Conservation (phyloP, 2,797 vertebrate genomes). For the Tapirus indicus region DNA sequence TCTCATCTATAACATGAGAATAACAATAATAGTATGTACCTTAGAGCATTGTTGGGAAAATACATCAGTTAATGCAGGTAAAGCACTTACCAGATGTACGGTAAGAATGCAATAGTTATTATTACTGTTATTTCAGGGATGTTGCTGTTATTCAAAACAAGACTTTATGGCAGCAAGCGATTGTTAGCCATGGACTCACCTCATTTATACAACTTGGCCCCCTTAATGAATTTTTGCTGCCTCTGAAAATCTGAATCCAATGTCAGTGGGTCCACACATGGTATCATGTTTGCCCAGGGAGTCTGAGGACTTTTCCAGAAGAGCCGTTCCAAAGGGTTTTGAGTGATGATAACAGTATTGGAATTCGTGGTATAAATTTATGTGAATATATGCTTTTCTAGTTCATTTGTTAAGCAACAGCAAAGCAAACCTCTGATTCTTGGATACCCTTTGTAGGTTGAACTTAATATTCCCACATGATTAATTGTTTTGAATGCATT, state of each 20-base stretch:
- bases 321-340: not conserved
- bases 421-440: not conserved
- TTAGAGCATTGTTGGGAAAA: not conserved
- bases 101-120: not conserved
- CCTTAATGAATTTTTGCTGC: not conserved
- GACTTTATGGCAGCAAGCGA: not conserved
- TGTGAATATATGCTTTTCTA: not conserved
- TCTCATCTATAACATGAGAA: not conserved
- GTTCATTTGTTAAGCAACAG: not conserved
- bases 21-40: not conserved
- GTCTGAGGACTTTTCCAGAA: not conserved
- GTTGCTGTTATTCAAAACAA: not conserved
- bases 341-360: too few relatives aligned
- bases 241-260: not conserved
- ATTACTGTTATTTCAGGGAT: not conserved
- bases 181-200: not conserved
- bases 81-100: not conserved
- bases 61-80: not conserved
- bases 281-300: not conserved
- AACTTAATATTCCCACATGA: not conserved
- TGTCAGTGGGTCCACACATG: accelerated
- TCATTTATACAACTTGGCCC: not conserved
- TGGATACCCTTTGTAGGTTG: not conserved
- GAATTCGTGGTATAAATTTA: not conserved
- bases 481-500: not conserved